Evolutionary conservation across 1,140 invertebrate species (phyloP), one percentile per base, ranked within the genome.

Genomic region (Meloidogyne floridensis): DNA sequence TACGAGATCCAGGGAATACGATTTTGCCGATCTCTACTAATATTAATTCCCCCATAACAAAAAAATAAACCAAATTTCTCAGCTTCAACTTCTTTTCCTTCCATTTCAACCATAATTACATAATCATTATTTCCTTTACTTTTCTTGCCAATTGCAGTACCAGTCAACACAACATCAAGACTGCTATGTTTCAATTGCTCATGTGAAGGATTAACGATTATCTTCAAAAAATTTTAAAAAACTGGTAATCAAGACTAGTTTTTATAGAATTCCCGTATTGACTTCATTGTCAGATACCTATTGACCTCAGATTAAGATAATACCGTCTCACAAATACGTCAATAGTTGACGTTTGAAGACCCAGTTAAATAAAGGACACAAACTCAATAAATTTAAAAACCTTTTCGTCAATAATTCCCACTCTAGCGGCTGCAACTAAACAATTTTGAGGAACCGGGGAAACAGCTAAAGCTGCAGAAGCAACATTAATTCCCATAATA

Each of bases 361-460:
- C 47, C 56, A 15, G 73, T 15, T 42, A 32, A 32, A 32, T 32
- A 32, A 32, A 32, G 32, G 32, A 32, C 32, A 32, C 32, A 18
- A 75, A 75, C 6, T 20, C 73, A 47, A 53, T 75, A 8, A 42
- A 15, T 7, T 77, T 69, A 72, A 42, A 18, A 70, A 89, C 88
- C 77, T 90, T 80, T 84, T 93, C 93, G 82, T 91, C 89, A 76
- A 94, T 92, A 56, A 94, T 91, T 15, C 95, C 96, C 73, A 99
- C 91, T 87, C 96, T 91, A 0, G 98, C 96, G 80, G 97, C 96
- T 18, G 94, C 97, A 9, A 98, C 92, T 2, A 96, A 96, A 20
- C 96, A 96, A 90, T 94, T 94, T 95, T 96, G 98, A 13, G 97
- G 97, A 86, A 98, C 95, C 91, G 97, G 94, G n/a, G 96, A 98